Evolutionary conservation across 2,797 vertebrate genomes (phyloP).

Genomic region (Epinephelus awoara): DNA sequence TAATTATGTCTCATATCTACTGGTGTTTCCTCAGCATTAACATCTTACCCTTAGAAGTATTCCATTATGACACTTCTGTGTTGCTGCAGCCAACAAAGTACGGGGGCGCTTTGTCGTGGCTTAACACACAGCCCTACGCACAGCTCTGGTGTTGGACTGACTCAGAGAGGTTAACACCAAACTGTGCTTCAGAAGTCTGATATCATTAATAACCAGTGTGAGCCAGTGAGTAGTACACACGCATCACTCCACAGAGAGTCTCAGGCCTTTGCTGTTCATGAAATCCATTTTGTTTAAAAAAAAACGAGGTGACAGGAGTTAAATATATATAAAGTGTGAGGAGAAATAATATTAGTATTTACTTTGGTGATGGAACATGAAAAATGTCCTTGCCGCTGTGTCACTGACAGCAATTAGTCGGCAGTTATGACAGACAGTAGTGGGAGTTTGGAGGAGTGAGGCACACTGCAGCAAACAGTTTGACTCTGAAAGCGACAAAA

Average conservation of each 20-base stretch:
- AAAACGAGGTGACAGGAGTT: background rate
- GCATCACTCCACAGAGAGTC: constrained; percentile 11
- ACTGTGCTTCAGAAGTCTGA: constrained; percentile 50
- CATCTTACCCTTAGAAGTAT: background rate
- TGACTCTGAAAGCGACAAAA: constrained; percentile 40
- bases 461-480: constrained; percentile 45
- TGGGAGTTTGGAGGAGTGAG: constrained; percentile 69
- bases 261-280: background rate
- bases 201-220: constrained; percentile 50
- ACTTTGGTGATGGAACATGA: constrained; percentile 31
- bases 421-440: constrained; percentile 55
- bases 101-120: constrained; percentile 1
- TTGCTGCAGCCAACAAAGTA: background rate
- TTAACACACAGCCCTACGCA: constrained; percentile 42
- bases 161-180: constrained; percentile 58
- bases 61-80: background rate
- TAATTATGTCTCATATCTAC: background rate
- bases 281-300: background rate
- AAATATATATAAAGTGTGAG: constrained; percentile 6
- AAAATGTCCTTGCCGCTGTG: constrained; percentile 37
- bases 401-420: constrained; percentile 50
- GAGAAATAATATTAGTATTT: constrained; percentile 44
- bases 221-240: constrained; percentile 32
- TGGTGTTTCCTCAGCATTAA: background rate
- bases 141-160: constrained; percentile 57